Base-by-base conservation (phyloP, 2,113 vertebrate species). In the Coracopsis vasa region DNA sequence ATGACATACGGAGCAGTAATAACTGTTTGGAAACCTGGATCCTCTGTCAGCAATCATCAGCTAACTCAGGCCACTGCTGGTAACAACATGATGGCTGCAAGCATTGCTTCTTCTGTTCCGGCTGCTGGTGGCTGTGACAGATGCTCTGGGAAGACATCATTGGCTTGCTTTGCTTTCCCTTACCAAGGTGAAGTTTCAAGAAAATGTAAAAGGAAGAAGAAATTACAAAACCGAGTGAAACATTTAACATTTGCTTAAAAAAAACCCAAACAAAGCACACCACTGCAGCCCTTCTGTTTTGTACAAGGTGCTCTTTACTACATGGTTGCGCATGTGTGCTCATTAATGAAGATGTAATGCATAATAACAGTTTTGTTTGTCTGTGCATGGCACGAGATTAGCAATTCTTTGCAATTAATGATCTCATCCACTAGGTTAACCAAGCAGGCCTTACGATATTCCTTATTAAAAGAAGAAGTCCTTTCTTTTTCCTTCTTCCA, bases 381-480 rank as follows among this genome's bases (percentile, higher is more conserved):
- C 81, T 4, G 0, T 75, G 35, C 39, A 12, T 16, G 25, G 86
- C 69, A 42, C 41, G 33, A 64, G 33, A 92, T 96, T 85, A 71
- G 56, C 62, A 88, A 27, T 87, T 70, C 65, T 91, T 96, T 61
- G 42, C 86, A 90, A 92, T 94, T 88, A 94, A 88, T 88, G 47
- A 73, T 91, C 92, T 95, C 91, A 90, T 95, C 96, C 44, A 16
- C 93, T 93, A 73, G 62, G 95, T 98, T 98, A 98, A 98, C 98
- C 95, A 98, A 97, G 95, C 97, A 96, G 93, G 85, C 95, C 88
- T 96, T 96, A 89, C 60, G 28, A 69, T 96, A 98, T 98, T 98
- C 98, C 97, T 97, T 98, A 98, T 98, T 98, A 98, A 98, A 97
- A 96, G 92, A 80, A 97, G 96, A 97, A 97, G 92, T 94, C 95